phyloP scores from a whole-genome alignment of 2,797 vertebrate genomes.

The Etheostoma perlongum region DNA sequence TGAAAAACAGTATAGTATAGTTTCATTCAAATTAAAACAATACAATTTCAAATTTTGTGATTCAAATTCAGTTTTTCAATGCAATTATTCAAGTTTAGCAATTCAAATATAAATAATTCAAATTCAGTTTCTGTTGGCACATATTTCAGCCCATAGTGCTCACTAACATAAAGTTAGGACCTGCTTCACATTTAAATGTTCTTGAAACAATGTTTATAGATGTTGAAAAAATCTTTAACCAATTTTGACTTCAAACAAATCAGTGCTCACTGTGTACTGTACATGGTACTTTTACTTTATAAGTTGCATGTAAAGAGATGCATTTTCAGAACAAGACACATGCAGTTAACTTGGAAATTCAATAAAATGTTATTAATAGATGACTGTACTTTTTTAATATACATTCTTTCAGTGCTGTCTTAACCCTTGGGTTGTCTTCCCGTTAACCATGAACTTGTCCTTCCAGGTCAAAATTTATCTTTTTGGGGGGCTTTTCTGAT shows the following conservation, averaged over 20 bases:
- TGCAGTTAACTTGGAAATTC: neutral
- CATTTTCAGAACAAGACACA: neutral
- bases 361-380: neutral
- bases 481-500: too few relatives aligned
- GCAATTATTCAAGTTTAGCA: too few relatives aligned
- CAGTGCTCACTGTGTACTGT: neutral
- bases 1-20: too few relatives aligned
- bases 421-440: too few relatives aligned
- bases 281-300: neutral
- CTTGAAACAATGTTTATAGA: neutral
- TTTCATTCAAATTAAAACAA: too few relatives aligned
- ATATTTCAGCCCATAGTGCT: neutral
- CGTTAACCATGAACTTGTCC: too few relatives aligned
- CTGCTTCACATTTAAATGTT: neutral
- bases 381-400: neutral
- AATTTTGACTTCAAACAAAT: neutral
- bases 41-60: too few relatives aligned
- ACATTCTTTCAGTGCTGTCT: neutral
- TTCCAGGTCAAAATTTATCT: too few relatives aligned
- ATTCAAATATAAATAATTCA: too few relatives aligned
- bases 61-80: too few relatives aligned
- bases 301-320: conserved; percentile 1
- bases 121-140: too few relatives aligned
- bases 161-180: neutral
- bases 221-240: neutral